These are phyloP conservation scores for Phacellophora camtschatica DNA, from an alignment of 30 jellyfish, hydroid and myxozoan species.

Conservation along the genomic window DNA sequence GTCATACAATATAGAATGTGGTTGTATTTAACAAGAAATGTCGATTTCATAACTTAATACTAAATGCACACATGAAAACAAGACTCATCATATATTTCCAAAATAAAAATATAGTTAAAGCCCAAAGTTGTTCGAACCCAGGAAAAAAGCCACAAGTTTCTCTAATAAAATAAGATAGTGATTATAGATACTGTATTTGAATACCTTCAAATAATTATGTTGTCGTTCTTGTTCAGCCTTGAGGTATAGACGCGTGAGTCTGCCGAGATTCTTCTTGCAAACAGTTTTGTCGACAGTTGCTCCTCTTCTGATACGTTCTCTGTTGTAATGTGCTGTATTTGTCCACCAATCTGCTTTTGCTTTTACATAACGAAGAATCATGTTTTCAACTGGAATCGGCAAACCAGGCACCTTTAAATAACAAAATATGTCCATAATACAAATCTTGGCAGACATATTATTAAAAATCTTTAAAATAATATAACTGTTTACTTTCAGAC, in stretches of 20 bases:
- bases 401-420: slow-evolving; percentile 98
- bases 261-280: slow-evolving; percentile 96
- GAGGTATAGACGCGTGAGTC: slow-evolving; percentile 92
- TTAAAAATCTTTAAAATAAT: no score
- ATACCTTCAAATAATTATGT: slow-evolving; percentile 89
- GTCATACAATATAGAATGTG: no score
- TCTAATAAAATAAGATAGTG: background rate
- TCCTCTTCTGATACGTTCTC: slow-evolving; percentile 99
- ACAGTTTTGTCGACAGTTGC: slow-evolving; percentile 99
- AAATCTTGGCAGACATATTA: no score
- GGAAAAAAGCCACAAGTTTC: background rate
- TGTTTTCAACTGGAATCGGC: slow-evolving; percentile 99
- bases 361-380: slow-evolving; percentile 97
- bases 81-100: no score
- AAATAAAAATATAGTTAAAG: background rate
- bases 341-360: slow-evolving; percentile 99
- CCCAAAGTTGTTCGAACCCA: background rate
- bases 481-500: no score
- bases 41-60: no score
- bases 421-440: no score
- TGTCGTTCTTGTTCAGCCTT: slow-evolving; percentile 99
- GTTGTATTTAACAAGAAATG: no score
- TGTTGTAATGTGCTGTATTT: slow-evolving; percentile 97
- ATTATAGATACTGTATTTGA: background rate
- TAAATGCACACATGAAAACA: no score